Base-by-base conservation (phyloP, 2,888 invertebrate species). In the Dynastes maya region DNA sequence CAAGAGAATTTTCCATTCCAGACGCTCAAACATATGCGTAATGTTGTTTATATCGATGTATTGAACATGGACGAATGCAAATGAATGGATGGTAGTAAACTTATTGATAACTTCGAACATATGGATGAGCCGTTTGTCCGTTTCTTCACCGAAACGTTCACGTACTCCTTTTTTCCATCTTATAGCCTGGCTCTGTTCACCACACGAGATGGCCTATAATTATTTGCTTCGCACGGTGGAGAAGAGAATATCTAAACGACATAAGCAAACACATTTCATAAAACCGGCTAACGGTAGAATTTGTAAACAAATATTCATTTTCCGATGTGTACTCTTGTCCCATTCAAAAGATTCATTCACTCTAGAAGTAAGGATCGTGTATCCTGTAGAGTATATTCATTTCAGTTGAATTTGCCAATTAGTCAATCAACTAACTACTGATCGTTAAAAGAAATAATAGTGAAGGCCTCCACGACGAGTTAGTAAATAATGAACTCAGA, bases 281-380 rank as follows among this genome's bases (percentile, higher is more conserved):
- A 61, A 67, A 67, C 45, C 16, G 67, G 16, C n/a, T 67, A 67
- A 67, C 67, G 67, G 67, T 67, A 67, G 67, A 29, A 67, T 67
- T 67, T 67, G 67, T 67, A 67, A 67, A 67, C 67, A 67, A 67
- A 67, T 67, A 67, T 67, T 67, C 40, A 40, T 67, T 40, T 67
- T 45, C 29, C 22, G 53, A 27, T 22, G 67, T 67, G 67, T 67
- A 67, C 45, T 45, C 67, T 32, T 65, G 40, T 40, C 29, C 22
- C 67, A 67, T 67, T 67, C 67, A 65, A 65, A 61, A 61, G 29
- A 16, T 61, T 61, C 61, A 61, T 61, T 61, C 37, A 67, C 67
- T 53, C 6, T 53, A 53, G 9, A n/a, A 16, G 53, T n/a, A 1
- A 16, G 16, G 53, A 53, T 53, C 53, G 53, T n/a, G n/a, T 16